Percentiles rank a stretch among this genome's conserved stretches.
phyloP scores from a whole-genome alignment of 2,797 vertebrate genomes.

The Rhinoraja longicauda region DNA sequence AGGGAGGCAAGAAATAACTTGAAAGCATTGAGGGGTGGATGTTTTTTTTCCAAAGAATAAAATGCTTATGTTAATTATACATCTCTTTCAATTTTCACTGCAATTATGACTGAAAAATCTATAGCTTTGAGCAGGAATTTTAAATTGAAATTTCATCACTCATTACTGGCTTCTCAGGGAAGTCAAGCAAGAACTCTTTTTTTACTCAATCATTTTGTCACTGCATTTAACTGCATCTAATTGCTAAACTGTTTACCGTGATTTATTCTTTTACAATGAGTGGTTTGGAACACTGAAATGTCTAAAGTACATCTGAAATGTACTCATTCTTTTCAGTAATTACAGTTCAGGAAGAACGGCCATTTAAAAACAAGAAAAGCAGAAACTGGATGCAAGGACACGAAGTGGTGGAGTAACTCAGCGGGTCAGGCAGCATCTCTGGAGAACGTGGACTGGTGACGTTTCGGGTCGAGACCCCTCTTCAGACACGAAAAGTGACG shows the following conservation, averaged over 20 bases:
- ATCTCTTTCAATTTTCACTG: neutral
- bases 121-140: no score
- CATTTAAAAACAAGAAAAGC: neutral
- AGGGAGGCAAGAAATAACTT: neutral
- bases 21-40: neutral
- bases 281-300: neutral
- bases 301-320: neutral
- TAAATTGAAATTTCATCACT: neutral
- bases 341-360: neutral
- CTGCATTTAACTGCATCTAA: conserved; percentile 7
- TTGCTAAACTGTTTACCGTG: neutral
- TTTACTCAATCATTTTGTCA: neutral
- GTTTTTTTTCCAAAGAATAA: neutral
- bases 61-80: neutral
- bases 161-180: neutral
- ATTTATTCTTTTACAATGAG: neutral
- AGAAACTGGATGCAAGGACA: no score
- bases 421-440: no score
- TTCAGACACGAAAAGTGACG: no score
- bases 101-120: neutral
- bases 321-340: neutral
- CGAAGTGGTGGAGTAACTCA: no score
- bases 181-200: neutral
- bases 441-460: no score
- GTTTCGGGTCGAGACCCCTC: no score